These are phyloP conservation scores for Mycteria americana DNA, from an alignment of 2,797 vertebrate genomes.

Conservation along the genomic window DNA sequence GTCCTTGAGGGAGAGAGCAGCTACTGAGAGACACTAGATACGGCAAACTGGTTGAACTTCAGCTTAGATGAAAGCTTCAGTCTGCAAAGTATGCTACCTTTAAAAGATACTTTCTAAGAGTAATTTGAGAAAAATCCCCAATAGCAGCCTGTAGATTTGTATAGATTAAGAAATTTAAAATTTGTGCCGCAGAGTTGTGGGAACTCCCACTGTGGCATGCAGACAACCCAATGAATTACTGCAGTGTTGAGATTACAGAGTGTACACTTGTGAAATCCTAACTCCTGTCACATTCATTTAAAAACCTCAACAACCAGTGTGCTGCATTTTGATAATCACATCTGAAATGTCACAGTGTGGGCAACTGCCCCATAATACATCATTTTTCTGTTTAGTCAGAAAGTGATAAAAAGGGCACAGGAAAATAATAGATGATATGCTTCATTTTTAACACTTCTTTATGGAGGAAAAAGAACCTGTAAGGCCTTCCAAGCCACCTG, in stretches of 20 bases:
- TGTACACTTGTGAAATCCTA: conserved; percentile 3
- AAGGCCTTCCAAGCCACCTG: conserved; percentile 32
- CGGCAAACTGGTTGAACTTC: not conserved
- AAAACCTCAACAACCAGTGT: not conserved
- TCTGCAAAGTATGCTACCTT: not conserved
- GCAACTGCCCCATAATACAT: conserved; percentile 54
- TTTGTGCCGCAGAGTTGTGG: not conserved
- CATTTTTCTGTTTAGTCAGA: conserved; percentile 67
- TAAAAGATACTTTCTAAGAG: not conserved
- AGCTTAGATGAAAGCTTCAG: not conserved
- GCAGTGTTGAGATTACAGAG: not conserved
- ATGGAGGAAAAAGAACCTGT: not conserved
- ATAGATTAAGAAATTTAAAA: not conserved
- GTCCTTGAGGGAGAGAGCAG: not conserved
- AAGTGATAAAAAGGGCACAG: conserved; percentile 54
- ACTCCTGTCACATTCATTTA: conserved; percentile 48
- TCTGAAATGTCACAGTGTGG: conserved; percentile 59
- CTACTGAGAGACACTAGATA: not conserved
- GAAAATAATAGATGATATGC: conserved; percentile 64
- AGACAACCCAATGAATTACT: not conserved
- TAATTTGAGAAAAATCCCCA: not conserved
- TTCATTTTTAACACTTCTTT: conserved; percentile 50
- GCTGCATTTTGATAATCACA: conserved; percentile 38
- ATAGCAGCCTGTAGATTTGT: not conserved
- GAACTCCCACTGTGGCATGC: not conserved